A percentile compares a stretch with the other conserved stretches of the same genome.
Evolutionary conservation across 2,888 invertebrate species (phyloP).

Genomic region (Hydriomena furcata): DNA sequence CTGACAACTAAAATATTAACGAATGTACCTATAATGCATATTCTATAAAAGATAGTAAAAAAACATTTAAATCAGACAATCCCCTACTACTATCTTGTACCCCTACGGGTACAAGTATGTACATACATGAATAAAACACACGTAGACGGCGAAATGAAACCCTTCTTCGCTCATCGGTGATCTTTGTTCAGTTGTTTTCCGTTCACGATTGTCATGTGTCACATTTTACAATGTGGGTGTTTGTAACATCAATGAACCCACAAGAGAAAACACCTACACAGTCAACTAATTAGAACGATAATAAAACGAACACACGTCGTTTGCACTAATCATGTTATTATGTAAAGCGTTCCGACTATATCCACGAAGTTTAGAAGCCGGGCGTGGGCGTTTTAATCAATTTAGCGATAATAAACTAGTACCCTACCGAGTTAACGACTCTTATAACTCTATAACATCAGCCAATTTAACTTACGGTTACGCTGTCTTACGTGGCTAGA

Average conservation of each 20-base stretch:
- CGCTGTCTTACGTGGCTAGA: slow-evolving; percentile 5
- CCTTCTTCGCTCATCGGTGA: too few relatives aligned
- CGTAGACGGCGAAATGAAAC: too few relatives aligned
- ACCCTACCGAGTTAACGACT: slow-evolving; percentile 60
- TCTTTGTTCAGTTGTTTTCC: too few relatives aligned
- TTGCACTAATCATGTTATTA: slow-evolving; percentile 29
- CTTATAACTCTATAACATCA: slow-evolving; percentile 45
- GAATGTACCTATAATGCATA: too few relatives aligned
- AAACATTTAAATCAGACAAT: too few relatives aligned
- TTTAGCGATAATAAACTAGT: slow-evolving; percentile 62
- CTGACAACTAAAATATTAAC: too few relatives aligned
- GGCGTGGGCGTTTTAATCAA: slow-evolving; percentile 63
- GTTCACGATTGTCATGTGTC: too few relatives aligned
- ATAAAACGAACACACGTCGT: slow-evolving; percentile 25
- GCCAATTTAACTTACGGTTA: slow-evolving; percentile 37
- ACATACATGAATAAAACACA: too few relatives aligned
- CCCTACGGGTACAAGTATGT: too few relatives aligned
- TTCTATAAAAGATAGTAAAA: too few relatives aligned
- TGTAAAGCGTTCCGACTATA: slow-evolving; percentile 32
- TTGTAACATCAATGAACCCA: not conserved
- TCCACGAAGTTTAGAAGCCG: slow-evolving; percentile 34
- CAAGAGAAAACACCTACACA: slow-evolving; percentile 7
- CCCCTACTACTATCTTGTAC: too few relatives aligned
- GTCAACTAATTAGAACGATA: slow-evolving; percentile 29
- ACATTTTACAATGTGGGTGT: too few relatives aligned